These are phyloP conservation scores for Abrostola triplasia DNA, from an alignment of 2,888 invertebrate genomes.

Conservation along the genomic window DNA sequence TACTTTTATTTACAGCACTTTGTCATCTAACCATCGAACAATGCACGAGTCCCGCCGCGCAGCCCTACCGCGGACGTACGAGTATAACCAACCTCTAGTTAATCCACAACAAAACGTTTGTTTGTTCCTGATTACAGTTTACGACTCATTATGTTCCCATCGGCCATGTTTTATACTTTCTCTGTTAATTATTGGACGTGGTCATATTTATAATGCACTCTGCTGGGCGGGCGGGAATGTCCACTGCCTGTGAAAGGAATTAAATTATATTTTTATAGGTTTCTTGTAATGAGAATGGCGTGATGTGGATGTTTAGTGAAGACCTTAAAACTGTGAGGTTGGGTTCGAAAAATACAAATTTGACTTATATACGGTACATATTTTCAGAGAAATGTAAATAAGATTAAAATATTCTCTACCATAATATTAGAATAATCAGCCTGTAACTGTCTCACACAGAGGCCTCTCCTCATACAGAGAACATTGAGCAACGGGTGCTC, in stretches of 20 bases:
- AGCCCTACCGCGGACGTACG: neutral
- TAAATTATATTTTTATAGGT: neutral
- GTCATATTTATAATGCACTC: neutral
- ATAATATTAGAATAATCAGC: too few species aligned
- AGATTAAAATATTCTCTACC: too few species aligned
- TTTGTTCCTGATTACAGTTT: slow-evolving; percentile 36
- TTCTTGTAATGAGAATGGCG: neutral
- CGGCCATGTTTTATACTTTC: slow-evolving; percentile 11
- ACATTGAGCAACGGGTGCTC: too few species aligned
- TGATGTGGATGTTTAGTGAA: too few species aligned
- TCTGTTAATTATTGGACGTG: slow-evolving; percentile 11
- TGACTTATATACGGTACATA: too few species aligned
- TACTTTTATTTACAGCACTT: too few species aligned
- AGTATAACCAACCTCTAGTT: neutral
- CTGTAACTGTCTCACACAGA: too few species aligned
- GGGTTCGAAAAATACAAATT: too few species aligned
- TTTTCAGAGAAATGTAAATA: too few species aligned
- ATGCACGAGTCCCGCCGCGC: neutral
- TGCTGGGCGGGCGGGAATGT: neutral
- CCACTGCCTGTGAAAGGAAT: neutral
- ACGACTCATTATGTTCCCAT: slow-evolving; percentile 31
- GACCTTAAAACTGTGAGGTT: too few species aligned
- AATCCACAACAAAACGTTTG: slow-evolving; percentile 2
- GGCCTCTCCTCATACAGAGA: too few species aligned
- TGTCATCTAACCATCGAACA: too few species aligned